phyloP scores from a whole-genome alignment of 2,888 invertebrate species.

The Mythimna albipuncta region DNA sequence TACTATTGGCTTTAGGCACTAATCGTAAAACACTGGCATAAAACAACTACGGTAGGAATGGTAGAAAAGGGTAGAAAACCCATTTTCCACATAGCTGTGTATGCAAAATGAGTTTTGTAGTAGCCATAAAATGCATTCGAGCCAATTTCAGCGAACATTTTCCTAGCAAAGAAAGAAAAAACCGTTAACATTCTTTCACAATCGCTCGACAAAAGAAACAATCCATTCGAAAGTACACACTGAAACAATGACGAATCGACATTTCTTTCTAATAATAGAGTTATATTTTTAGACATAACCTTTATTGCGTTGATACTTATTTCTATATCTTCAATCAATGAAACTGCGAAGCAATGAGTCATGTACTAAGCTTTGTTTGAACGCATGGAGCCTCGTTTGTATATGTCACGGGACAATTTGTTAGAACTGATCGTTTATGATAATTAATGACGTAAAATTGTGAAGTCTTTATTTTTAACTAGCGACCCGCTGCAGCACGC shows the following conservation, averaged over 20 bases:
- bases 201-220: constrained; percentile 18
- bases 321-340: constrained; percentile 46
- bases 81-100: background rate
- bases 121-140: constrained; percentile 16
- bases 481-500: too few relatives aligned
- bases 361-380: constrained; percentile 47
- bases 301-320: constrained; percentile 6
- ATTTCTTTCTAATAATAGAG: constrained; percentile 25
- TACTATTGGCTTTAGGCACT: background rate
- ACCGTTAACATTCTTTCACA: constrained; percentile 6
- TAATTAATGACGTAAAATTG: too few relatives aligned
- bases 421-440: too few relatives aligned
- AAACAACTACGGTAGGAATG: constrained; percentile 1
- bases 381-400: constrained; percentile 21
- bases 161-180: constrained; percentile 14
- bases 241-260: constrained; percentile 31
- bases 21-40: background rate
- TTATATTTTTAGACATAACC: constrained; percentile 40
- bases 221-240: constrained; percentile 2
- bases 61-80: background rate
- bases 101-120: constrained; percentile 28
- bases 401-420: background rate
- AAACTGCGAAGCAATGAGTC: constrained; percentile 37
- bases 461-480: too few relatives aligned
- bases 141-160: constrained; percentile 20